These are phyloP conservation scores for Coenonympha glycerion DNA, from an alignment of 2,888 invertebrate genomes.

Conservation along the genomic window DNA sequence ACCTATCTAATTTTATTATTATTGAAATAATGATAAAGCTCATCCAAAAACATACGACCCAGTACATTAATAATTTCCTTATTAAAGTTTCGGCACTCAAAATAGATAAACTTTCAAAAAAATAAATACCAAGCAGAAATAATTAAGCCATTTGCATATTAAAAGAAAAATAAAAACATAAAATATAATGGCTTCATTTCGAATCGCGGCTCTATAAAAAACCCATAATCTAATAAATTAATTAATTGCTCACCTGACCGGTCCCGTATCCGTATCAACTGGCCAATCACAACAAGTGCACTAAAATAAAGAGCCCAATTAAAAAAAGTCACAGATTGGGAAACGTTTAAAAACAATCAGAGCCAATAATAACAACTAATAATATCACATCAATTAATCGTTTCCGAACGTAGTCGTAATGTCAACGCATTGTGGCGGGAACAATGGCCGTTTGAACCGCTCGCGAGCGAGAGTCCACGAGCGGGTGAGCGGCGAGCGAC, in stretches of 20 bases:
- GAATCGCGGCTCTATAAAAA: conserved; percentile 4
- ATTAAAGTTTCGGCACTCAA: no score
- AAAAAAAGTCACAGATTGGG: conserved; percentile 33
- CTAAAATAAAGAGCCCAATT: conserved; percentile 24
- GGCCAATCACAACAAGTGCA: conserved; percentile 31
- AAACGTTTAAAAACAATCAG: conserved; percentile 33
- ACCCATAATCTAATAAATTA: conserved; percentile 9
- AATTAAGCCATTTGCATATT: no score
- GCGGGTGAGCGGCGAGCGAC: neutral
- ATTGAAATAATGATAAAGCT: no score
- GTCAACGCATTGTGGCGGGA: conserved; percentile 51
- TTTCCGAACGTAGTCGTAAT: conserved; percentile 38
- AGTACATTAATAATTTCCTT: no score
- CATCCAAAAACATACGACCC: no score
- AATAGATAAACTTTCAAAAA: no score
- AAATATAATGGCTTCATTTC: neutral
- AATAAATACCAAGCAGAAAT: no score
- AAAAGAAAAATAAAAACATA: no score
- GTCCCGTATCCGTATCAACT: conserved; percentile 37
- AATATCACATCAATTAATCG: conserved; percentile 34
- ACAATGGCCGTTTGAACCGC: conserved; percentile 37
- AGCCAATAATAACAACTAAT: no score
- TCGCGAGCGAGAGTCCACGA: conserved; percentile 31
- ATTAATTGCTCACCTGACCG: conserved; percentile 28
- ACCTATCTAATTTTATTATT: no score